phyloP scores from a whole-genome alignment of 2,888 invertebrate genomes.

The Cistogaster globosa region DNA sequence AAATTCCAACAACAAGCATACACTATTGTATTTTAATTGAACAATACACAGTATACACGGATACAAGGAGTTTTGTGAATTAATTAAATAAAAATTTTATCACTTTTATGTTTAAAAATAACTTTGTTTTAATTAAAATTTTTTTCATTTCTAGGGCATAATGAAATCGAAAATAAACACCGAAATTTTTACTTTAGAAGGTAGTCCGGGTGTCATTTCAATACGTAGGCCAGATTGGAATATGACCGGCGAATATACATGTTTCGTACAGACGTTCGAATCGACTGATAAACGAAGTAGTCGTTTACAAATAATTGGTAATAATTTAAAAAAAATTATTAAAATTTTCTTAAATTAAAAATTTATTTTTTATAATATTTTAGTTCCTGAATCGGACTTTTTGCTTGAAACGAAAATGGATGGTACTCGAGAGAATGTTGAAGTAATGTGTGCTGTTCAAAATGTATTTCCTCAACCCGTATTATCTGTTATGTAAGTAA shows the following conservation, averaged over 20 bases:
- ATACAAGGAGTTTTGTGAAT: too few relatives aligned
- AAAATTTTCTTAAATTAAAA: too few relatives aligned
- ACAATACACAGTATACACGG: too few relatives aligned
- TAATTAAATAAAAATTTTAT: too few relatives aligned
- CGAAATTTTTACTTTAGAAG: conserved; percentile 80
- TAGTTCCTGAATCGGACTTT: conserved; percentile 83
- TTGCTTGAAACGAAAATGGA: conserved; percentile 81
- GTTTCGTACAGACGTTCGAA: conserved; percentile 83
- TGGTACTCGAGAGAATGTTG: conserved; percentile 80
- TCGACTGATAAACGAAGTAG: conserved; percentile 83
- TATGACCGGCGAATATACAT: conserved; percentile 83
- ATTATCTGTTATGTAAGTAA: conserved; percentile 81
- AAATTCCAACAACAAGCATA: too few relatives aligned
- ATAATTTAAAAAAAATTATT: neutral
- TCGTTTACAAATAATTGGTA: conserved; percentile 83
- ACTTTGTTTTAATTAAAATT: too few relatives aligned
- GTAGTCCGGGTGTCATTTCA: conserved; percentile 82
- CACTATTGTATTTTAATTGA: too few relatives aligned
- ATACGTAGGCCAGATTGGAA: conserved; percentile 83
- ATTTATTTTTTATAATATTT: neutral
- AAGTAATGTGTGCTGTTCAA: conserved; percentile 82
- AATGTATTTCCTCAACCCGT: conserved; percentile 82
- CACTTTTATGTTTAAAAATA: too few relatives aligned
- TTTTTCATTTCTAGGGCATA: conserved; percentile 76
- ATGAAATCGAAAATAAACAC: conserved; percentile 83